Evolutionary conservation across 2,797 vertebrate species (phyloP).

Genomic region (Ataeniobius toweri): DNA sequence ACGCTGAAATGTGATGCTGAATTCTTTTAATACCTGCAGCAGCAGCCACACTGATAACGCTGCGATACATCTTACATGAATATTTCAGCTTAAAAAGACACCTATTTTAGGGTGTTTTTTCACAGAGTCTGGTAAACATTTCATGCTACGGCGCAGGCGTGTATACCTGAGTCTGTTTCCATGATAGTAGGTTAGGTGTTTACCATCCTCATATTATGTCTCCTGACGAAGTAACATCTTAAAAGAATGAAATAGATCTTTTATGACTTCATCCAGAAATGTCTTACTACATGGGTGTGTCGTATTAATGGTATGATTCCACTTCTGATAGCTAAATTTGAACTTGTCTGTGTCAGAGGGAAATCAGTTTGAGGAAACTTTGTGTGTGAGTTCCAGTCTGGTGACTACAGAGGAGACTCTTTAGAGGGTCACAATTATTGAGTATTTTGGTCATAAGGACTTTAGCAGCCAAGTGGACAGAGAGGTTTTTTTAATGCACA

Average conservation of each 20-base stretch:
- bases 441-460: not conserved
- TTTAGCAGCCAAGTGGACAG: not conserved
- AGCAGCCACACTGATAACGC: conserved; percentile 6
- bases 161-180: conserved; percentile 18
- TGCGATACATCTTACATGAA: not conserved
- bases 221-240: not conserved
- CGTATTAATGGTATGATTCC: conserved; percentile 7
- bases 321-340: conserved; percentile 16
- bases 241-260: conserved; percentile 21
- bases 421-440: not conserved
- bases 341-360: conserved; percentile 23
- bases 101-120: not conserved
- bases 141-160: not conserved
- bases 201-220: not conserved
- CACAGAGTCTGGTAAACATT: not conserved
- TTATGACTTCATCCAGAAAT: conserved; percentile 2
- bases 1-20: conserved; percentile 2
- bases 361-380: not conserved
- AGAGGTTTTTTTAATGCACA: not conserved
- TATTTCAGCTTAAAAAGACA: too few relatives aligned
- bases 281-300: conserved; percentile 12
- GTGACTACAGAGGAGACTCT: not conserved
- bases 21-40: not conserved
- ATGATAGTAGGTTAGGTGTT: conserved; percentile 16
- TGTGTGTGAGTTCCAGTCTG: not conserved